A percentile compares a stretch with the other conserved stretches of the same genome.
Conservation (phyloP, 2,797 vertebrate genomes). For the Podarcis siculus region DNA sequence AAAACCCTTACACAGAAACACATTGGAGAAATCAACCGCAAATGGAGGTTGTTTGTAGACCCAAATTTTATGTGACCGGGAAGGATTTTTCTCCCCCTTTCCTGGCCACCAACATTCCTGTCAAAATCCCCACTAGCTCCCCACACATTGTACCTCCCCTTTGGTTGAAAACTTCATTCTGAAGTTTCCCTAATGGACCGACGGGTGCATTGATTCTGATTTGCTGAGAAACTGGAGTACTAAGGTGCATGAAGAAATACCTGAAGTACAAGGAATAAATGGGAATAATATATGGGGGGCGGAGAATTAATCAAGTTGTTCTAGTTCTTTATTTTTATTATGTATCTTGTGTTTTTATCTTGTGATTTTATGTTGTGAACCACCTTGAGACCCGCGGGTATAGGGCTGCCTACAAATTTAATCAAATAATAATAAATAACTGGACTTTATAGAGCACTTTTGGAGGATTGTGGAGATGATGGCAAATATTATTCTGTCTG, state of each 20-base stretch:
- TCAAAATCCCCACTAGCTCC: neutral
- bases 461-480: neutral
- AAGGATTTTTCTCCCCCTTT: neutral
- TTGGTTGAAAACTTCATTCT: neutral
- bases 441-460: neutral
- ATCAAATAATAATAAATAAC: too few species aligned
- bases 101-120: neutral
- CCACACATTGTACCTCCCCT: neutral
- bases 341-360: too few species aligned
- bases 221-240: neutral
- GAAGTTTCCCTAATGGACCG: neutral
- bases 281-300: neutral
- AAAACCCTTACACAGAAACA: constrained; percentile 9
- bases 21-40: neutral
- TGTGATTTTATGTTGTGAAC: too few species aligned
- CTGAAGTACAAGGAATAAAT: neutral
- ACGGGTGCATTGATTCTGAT: neutral
- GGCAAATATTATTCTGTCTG: neutral
- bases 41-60: neutral
- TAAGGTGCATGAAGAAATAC: neutral
- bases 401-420: too few species aligned
- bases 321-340: too few species aligned
- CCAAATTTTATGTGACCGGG: neutral
- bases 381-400: too few species aligned
- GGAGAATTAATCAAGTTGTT: too few species aligned